Conservation (phyloP, 2,113 vertebrate genomes). For the Aplodontia rufa region DNA sequence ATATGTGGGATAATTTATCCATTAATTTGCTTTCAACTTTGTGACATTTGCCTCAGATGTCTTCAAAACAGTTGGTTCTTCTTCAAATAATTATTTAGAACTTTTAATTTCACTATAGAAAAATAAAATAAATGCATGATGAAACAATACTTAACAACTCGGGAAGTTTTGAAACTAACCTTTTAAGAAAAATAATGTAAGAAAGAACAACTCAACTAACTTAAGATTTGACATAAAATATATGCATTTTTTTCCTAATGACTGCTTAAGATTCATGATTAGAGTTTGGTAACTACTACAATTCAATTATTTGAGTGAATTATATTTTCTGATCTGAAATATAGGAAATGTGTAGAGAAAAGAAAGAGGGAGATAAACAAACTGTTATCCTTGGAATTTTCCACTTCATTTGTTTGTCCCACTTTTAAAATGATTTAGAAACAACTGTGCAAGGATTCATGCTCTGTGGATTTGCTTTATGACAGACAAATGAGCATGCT, state of each 20-base stretch:
- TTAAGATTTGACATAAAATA: background rate
- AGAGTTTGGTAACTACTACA: background rate
- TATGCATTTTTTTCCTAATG: background rate
- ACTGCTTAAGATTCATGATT: background rate
- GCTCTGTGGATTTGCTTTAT: slow-evolving; percentile 13
- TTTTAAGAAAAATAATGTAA: slow-evolving; percentile 22
- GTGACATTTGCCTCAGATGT: background rate
- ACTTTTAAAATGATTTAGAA: slow-evolving; percentile 50
- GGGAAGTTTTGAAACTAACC: background rate
- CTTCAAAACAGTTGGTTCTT: background rate
- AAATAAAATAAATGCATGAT: background rate
- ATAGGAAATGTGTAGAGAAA: background rate
- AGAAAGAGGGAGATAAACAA: background rate
- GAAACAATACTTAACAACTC: background rate
- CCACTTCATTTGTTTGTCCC: background rate
- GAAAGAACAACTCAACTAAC: background rate
- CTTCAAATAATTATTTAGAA: background rate
- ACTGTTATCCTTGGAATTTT: background rate
- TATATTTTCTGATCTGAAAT: background rate
- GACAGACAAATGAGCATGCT: slow-evolving; percentile 27
- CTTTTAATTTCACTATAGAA: background rate
- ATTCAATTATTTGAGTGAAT: background rate
- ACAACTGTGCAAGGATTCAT: background rate
- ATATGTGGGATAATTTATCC: background rate
- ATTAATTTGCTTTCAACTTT: background rate